Evolutionary conservation across 2,888 invertebrate species (phyloP), one percentile per base, ranked within the genome.

Genomic region (Phortica magna): DNA sequence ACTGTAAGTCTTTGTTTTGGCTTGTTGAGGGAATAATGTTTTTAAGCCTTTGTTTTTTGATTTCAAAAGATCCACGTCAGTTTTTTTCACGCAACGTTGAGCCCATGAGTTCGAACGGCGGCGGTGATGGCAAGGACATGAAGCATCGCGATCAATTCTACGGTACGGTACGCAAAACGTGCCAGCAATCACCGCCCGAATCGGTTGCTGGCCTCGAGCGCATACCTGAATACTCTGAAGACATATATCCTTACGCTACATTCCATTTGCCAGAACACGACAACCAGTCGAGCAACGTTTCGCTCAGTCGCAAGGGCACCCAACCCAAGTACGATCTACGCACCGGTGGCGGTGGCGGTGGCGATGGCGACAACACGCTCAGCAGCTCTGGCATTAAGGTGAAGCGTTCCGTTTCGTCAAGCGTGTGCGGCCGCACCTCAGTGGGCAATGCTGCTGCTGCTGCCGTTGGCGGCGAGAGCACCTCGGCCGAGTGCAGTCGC

Each of bases 231-330:
- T 94, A 93, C 89, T 93, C 94, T 65, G 94, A 94, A 90, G 94
- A 94, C 85, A 94, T 94, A 87, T 94, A 93, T 90, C 94, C 94
- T 73, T 94, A 94, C 89, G 94, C 94, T 74, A 94, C 94, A 80
- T 94, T 94, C 90, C 93, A 94, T 89, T 91, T 94, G 83, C 93
- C 93, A 81, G 93, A 93, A 88, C 93, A 93, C 90, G 93, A 93
- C 85, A 93, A 93, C 83, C 92, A 93, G 82, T 92, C 93, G 43
- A 92, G 92, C 43, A 93, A 93, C 83, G 92, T 92, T 70, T 83
- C 89, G n/a, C 81, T 86, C 10, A 92, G 90, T 80, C 89, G 90
- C 12, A 89, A 89, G 43, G 89, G 88, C 7, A 83, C 81, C n/a
- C 82, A 87, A 64, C 80, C 84, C 10, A 84, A 92, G 76, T 89